A percentile compares a stretch with the other conserved stretches of the same genome.
These are phyloP conservation scores for Tuberolachnus salignus DNA, from an alignment of 2,888 invertebrate species.

Conservation along the genomic window DNA sequence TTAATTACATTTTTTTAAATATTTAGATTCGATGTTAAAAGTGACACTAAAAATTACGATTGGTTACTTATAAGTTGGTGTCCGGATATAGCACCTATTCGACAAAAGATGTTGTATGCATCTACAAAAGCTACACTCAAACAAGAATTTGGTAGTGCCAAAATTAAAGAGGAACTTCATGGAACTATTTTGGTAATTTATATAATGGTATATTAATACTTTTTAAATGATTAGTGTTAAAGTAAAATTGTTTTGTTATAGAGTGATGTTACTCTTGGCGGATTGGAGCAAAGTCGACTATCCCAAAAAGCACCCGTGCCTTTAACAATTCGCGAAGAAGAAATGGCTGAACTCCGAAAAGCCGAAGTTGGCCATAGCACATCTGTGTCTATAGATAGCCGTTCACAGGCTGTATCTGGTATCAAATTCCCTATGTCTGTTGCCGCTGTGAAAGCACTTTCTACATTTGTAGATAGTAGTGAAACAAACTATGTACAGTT, in stretches of 20 bases:
- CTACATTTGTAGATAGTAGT: constrained; percentile 63
- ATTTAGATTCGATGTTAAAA: constrained; percentile 75
- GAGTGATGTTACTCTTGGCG: constrained; percentile 81
- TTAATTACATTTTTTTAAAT: not conserved
- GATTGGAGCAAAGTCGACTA: constrained; percentile 79
- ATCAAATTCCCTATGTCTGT: constrained; percentile 80
- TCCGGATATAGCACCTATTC: constrained; percentile 86
- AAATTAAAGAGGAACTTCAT: constrained; percentile 93
- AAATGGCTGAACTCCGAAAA: constrained; percentile 77
- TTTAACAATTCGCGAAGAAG: constrained; percentile 85
- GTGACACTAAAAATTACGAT: constrained; percentile 78
- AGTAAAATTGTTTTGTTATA: constrained; percentile 62
- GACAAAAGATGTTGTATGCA: constrained; percentile 97
- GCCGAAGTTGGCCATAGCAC: constrained; percentile 71
- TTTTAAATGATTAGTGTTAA: not conserved
- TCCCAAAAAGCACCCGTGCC: constrained; percentile 86
- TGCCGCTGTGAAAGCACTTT: constrained; percentile 59
- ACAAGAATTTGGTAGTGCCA: constrained; percentile 91
- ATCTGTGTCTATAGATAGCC: constrained; percentile 79
- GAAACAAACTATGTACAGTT: constrained; percentile 88
- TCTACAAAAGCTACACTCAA: constrained; percentile 97
- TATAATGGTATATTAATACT: not conserved
- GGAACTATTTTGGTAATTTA: constrained; percentile 73
- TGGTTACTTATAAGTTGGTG: constrained; percentile 95
- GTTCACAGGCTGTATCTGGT: constrained; percentile 89